Percentiles rank a stretch among this genome's conserved stretches.
Conservation (phyloP, 2,113 vertebrate genomes). For the Theropithecus gelada region DNA sequence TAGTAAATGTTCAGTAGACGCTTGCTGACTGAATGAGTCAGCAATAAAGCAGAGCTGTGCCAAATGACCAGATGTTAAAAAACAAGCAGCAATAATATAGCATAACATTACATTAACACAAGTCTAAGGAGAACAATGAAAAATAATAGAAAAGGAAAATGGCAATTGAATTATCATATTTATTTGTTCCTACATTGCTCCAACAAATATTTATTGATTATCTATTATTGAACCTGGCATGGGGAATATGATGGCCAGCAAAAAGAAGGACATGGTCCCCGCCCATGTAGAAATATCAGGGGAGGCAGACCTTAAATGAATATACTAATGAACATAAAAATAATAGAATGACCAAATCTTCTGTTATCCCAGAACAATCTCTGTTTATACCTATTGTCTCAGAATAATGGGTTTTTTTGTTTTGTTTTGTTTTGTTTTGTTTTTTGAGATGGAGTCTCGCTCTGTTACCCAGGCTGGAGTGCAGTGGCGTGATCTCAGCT, state of each 20-base stretch:
- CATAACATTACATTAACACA: not conserved
- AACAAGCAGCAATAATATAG: not conserved
- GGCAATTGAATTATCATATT: slow-evolving; percentile 1
- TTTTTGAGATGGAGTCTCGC: no score
- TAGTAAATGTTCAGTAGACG: not conserved
- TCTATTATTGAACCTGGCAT: not conserved
- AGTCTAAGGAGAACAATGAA: slow-evolving; percentile 34
- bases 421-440: no score
- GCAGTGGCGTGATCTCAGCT: no score
- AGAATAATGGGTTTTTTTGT: not conserved
- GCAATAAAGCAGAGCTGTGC: not conserved
- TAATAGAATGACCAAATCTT: not conserved
- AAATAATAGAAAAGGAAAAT: slow-evolving; percentile 38
- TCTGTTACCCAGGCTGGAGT: no score
- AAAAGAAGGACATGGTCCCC: not conserved
- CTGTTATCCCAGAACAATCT: not conserved
- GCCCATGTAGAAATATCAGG: not conserved
- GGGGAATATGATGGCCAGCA: not conserved
- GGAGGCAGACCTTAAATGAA: not conserved
- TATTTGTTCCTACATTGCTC: not conserved
- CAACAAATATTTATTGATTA: not conserved
- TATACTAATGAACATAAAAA: not conserved
- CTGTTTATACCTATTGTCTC: not conserved
- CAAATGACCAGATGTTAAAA: slow-evolving; percentile 40
- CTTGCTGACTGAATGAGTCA: not conserved